Evolutionary conservation across 2,888 invertebrate species (phyloP), one percentile per base, ranked within the genome.

Genomic region (Pilophorus perplexus): DNA sequence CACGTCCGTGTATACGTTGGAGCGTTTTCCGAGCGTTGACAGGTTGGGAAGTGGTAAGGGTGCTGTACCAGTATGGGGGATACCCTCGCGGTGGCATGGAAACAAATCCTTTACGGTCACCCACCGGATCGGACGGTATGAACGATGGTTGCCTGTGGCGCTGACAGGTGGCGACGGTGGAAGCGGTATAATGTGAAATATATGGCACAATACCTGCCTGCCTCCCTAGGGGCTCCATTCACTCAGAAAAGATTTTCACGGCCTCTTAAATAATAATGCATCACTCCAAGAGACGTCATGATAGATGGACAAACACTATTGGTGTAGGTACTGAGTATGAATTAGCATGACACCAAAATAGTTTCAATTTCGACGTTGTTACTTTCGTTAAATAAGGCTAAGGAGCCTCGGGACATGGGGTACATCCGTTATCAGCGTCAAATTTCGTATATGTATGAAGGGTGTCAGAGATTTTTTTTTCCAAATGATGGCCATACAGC

Each of bases 101-200:
- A 52, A 52, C 52, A 25, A 52, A 28, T 52, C 28, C 52, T 12
- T 2, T 14, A n/a, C 14, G 52, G 52, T 52, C 52, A 52, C 22
- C 48, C 48, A 50, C 52, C 52, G 16, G 14, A 27, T 52, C 52
- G 52, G 28, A 28, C 52, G 52, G 52, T 28, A 25, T 52, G 52
- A 52, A 52, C 52, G 52, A 52, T 52, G 52, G 52, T 12, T 10
- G 52, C 18, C 25, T n/a, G 25, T 52, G 52, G 27, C 18, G 14
- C 18, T 52, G 52, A 52, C 52, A 52, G 52, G 52, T 52, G 27
- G 52, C 52, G 52, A 52, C 52, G 52, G 18, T 28, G 52, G 27
- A 10, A 18, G 27, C 52, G 52, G 52, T 52, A 25, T 52, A 52
- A 52, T 28, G 27, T 52, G 52, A 33, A 33, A 52, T 52, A 52